Evolutionary conservation across 1,140 invertebrate species (phyloP).

Genomic region (Macrocentrus cingulum): DNA sequence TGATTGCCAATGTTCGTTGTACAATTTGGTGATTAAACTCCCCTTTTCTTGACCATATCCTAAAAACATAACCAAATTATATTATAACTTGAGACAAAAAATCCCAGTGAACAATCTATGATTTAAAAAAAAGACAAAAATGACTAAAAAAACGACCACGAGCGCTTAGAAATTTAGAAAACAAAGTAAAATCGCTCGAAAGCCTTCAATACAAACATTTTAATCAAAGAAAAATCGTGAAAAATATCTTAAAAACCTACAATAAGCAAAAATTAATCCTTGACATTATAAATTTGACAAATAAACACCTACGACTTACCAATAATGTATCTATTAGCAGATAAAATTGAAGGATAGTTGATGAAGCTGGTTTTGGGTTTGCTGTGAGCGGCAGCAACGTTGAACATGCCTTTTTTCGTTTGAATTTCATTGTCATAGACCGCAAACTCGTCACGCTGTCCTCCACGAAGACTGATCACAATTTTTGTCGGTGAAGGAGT

Average conservation of each 20-base stretch:
- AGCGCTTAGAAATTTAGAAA: no score
- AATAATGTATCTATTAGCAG: slow-evolving; percentile 79
- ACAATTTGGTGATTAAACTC: slow-evolving; percentile 78
- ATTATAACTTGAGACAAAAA: no score
- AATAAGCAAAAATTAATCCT: neutral
- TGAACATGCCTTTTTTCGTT: slow-evolving; percentile 64
- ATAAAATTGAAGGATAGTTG: slow-evolving; percentile 68
- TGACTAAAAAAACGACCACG: no score
- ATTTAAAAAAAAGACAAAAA: no score
- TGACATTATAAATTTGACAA: neutral
- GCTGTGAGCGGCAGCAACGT: slow-evolving; percentile 65
- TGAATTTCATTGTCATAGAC: slow-evolving; percentile 67
- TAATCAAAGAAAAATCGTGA: no score
- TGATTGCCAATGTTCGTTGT: slow-evolving; percentile 73
- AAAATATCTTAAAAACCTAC: no score
- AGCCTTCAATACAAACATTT: no score
- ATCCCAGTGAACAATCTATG: no score
- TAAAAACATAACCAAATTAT: slow-evolving; percentile 33
- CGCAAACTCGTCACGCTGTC: slow-evolving; percentile 66
- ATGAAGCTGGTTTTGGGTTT: slow-evolving; percentile 57
- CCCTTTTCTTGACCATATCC: slow-evolving; percentile 83
- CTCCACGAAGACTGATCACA: slow-evolving; percentile 67
- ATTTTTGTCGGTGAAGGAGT: slow-evolving; percentile 62
- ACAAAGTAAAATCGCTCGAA: no score
- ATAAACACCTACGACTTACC: slow-evolving; percentile 62